phyloP scores from a whole-genome alignment of 2,797 vertebrate genomes.

The Dipus sagitta region DNA sequence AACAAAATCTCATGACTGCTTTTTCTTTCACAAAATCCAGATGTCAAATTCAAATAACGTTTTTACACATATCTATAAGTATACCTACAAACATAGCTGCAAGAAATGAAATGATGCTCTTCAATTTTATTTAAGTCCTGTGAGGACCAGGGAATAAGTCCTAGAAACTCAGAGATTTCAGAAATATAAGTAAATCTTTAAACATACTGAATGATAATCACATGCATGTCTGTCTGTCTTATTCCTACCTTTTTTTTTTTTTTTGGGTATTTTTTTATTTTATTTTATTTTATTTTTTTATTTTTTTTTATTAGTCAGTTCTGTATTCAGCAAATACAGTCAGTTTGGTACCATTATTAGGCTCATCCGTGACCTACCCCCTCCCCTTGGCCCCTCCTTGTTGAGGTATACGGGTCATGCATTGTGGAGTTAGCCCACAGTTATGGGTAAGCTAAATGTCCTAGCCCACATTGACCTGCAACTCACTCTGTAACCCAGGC shows the following conservation, averaged over 20 bases:
- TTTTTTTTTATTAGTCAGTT: no score
- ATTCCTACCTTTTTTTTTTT: background rate
- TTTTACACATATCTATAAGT: background rate
- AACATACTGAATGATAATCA: background rate
- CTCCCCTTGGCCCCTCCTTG: no score
- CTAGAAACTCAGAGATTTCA: conserved; percentile 16
- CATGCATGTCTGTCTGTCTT: background rate
- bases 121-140: background rate
- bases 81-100: background rate
- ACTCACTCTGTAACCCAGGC: no score
- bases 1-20: background rate
- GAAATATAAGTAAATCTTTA: background rate
- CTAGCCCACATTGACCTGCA: no score
- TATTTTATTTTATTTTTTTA: no score
- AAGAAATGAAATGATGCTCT: background rate
- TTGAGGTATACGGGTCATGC: no score
- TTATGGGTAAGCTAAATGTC: no score
- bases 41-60: conserved; percentile 47
- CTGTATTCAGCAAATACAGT: no score
- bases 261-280: no score
- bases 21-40: background rate
- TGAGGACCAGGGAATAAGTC: background rate
- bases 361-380: no score
- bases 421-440: no score
- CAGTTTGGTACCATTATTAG: no score